A percentile compares a stretch with the other conserved stretches of the same genome.
Evolutionary conservation across 2,113 vertebrate species (phyloP).

Genomic region (Mobula birostris): DNA sequence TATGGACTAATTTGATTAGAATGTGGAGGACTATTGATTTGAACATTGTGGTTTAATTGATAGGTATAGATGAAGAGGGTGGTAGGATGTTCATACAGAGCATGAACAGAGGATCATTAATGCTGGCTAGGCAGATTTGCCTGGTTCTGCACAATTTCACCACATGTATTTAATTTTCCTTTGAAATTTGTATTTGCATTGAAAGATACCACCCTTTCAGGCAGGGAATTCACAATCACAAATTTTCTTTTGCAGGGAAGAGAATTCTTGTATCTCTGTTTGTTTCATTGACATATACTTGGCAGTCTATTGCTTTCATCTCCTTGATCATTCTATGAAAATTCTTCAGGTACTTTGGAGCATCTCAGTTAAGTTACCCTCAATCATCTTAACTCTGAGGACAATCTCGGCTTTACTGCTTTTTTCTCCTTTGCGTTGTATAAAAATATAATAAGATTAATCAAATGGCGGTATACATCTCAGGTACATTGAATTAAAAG

Average conservation of each 20-base stretch:
- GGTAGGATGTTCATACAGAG: neutral
- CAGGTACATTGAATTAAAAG: neutral
- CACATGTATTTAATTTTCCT: neutral
- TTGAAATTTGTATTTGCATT: neutral
- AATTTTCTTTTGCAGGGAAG: neutral
- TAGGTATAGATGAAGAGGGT: neutral
- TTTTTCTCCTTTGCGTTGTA: neutral
- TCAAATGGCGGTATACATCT: neutral
- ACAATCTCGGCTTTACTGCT: neutral
- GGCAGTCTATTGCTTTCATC: neutral
- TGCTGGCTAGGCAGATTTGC: neutral
- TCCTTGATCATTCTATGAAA: neutral
- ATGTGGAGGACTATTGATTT: neutral
- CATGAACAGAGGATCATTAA: neutral
- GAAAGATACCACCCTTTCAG: neutral
- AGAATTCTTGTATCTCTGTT: neutral
- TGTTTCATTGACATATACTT: neutral
- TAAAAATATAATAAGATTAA: neutral
- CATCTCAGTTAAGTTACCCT: neutral
- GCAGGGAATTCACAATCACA: neutral
- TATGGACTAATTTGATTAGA: neutral
- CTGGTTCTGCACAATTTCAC: neutral
- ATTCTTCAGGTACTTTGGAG: neutral
- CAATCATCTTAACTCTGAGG: neutral
- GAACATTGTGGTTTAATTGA: neutral